phyloP scores from a whole-genome alignment of 2,888 invertebrate species.

The Oscheius sp. region DNA sequence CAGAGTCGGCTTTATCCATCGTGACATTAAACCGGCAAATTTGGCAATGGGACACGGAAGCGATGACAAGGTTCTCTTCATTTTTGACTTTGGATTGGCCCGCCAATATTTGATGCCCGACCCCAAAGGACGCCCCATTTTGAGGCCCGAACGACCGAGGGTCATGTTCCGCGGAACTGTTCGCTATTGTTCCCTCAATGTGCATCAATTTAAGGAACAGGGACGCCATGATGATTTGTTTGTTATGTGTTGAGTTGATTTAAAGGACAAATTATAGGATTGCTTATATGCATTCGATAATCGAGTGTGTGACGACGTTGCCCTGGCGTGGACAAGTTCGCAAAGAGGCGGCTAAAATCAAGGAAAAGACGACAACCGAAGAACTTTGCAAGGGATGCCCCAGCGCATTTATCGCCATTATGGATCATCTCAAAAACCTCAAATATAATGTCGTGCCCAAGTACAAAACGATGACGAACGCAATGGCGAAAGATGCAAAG shows the following conservation, averaged over 20 bases:
- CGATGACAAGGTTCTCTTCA: constrained; percentile 46
- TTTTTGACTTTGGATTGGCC: constrained; percentile 68
- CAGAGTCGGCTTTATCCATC: too few relatives aligned
- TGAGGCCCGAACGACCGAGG: constrained; percentile 36
- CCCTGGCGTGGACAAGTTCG: constrained; percentile 66
- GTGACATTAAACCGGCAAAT: too few relatives aligned
- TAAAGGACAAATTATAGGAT: not conserved
- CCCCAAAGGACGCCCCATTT: constrained; percentile 85
- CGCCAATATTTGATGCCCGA: constrained; percentile 62
- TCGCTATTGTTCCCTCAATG: constrained; percentile 56
- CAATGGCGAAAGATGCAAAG: too few relatives aligned
- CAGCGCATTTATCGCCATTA: not conserved
- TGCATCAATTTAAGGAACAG: constrained; percentile 62
- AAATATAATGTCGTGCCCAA: constrained; percentile 59
- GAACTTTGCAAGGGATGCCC: constrained; percentile 49
- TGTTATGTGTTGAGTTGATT: not conserved
- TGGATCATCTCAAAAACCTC: constrained; percentile 41
- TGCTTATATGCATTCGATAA: constrained; percentile 56
- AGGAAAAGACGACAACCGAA: constrained; percentile 55
- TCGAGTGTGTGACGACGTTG: constrained; percentile 62
- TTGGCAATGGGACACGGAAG: constrained; percentile 48
- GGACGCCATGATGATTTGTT: constrained; percentile 62
- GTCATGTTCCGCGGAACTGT: constrained; percentile 50
- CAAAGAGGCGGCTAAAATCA: constrained; percentile 58
- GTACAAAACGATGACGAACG: constrained; percentile 54